These are phyloP conservation scores for Phyllostomus discolor DNA, from an alignment of 2,113 vertebrate species.

Conservation along the genomic window DNA sequence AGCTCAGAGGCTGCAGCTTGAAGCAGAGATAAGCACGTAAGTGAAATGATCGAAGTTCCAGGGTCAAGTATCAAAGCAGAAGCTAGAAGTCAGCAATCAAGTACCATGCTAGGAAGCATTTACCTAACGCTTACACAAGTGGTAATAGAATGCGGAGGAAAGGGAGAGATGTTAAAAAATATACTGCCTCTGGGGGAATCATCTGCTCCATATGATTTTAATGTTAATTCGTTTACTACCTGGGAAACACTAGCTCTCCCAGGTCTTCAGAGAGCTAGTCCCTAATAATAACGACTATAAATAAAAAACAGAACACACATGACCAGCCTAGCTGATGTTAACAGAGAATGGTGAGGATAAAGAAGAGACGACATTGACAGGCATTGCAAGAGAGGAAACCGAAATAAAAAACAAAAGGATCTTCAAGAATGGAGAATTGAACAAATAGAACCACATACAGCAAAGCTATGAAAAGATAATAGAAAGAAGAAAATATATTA, in stretches of 20 bases:
- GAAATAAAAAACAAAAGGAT: not conserved
- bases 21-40: not conserved
- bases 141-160: not conserved
- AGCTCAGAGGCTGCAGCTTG: not conserved
- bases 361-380: not conserved
- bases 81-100: not conserved
- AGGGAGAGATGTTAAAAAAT: not conserved
- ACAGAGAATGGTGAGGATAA: not conserved
- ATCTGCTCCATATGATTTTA: not conserved
- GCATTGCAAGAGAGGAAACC: not conserved
- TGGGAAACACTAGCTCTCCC: not conserved
- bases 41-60: not conserved
- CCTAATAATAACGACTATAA: not conserved
- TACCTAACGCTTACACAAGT: not conserved
- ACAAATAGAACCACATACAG: not conserved
- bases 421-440: not conserved
- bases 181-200: not conserved
- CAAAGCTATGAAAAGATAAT: not conserved
- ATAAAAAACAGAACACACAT: not conserved
- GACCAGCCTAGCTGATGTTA: not conserved
- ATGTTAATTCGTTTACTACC: not conserved
- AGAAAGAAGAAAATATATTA: not conserved
- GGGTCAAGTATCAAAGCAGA: not conserved
- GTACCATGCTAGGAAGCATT: too few relatives aligned
- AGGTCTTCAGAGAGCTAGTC: not conserved